These are phyloP conservation scores for Phylloscopus collybita DNA, from an alignment of 2,797 vertebrate genomes.

Conservation along the genomic window DNA sequence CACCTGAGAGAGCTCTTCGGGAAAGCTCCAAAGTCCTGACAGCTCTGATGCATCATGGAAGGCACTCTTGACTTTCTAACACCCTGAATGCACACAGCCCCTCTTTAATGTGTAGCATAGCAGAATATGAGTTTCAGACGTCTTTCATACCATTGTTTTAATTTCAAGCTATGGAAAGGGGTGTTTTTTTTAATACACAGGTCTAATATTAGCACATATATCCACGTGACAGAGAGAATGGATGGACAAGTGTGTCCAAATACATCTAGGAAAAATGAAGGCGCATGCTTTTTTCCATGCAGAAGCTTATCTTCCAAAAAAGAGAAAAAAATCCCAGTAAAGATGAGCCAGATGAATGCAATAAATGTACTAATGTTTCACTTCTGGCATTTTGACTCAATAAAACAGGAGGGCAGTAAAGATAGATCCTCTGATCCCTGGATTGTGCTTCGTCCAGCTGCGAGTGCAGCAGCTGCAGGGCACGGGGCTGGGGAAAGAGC, in stretches of 20 bases:
- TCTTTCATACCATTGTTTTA: conserved; percentile 29
- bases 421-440: conserved; percentile 36
- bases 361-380: conserved; percentile 53
- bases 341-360: conserved; percentile 46
- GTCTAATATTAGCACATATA: conserved; percentile 23
- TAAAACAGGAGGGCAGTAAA: conserved; percentile 25
- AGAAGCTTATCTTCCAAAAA: conserved; percentile 49
- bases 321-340: conserved; percentile 24
- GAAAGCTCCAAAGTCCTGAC: neutral
- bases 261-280: conserved; percentile 28
- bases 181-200: neutral
- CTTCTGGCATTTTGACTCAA: conserved; percentile 10
- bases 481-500: neutral
- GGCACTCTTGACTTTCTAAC: neutral
- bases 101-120: neutral
- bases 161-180: neutral
- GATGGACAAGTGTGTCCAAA: neutral
- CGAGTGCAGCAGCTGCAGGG: neutral
- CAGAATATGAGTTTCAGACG: neutral
- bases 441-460: neutral
- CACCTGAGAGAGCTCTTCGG: neutral
- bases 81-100: neutral
- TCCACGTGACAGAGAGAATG: neutral
- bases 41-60: neutral
- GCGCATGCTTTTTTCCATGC: neutral